phyloP scores from a whole-genome alignment of 2,113 vertebrate species.

The Geococcyx californianus region DNA sequence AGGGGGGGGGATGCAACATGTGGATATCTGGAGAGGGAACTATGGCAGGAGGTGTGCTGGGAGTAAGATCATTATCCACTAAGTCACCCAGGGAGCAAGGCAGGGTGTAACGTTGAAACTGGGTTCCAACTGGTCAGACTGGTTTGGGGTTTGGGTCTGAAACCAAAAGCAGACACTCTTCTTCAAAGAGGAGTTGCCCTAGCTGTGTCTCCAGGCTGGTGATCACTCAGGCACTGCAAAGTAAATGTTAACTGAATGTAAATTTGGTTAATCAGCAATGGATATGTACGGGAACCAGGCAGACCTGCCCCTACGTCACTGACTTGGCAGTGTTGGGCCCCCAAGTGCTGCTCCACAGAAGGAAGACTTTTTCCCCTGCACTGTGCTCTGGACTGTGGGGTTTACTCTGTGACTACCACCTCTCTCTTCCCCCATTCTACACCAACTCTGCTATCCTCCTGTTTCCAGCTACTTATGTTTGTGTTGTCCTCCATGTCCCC shows the following conservation, averaged over 20 bases:
- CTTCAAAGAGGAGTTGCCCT: background rate
- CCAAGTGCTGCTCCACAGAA: fast-evolving
- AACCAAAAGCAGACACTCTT: background rate
- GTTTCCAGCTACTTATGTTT: background rate
- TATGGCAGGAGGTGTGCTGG: background rate
- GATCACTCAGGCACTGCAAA: background rate
- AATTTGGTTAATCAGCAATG: background rate
- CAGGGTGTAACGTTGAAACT: slow-evolving; percentile 66
- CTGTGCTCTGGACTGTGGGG: background rate
- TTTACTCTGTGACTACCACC: background rate
- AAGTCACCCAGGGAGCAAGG: slow-evolving; percentile 25
- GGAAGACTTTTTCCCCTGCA: fast-evolving
- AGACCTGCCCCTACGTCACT: background rate
- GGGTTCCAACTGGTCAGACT: slow-evolving; percentile 49
- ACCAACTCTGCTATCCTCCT: background rate
- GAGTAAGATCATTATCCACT: background rate
- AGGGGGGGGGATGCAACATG: background rate
- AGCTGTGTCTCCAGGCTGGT: background rate
- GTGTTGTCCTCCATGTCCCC: fast-evolving
- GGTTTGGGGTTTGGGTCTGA: slow-evolving; percentile 48
- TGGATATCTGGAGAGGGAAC: background rate
- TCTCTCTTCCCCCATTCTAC: background rate
- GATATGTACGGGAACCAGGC: background rate
- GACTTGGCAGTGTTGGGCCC: background rate
- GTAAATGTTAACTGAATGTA: background rate